Evolutionary conservation across 1,140 invertebrate species (phyloP).

Genomic region (Cydia fagiglandana): DNA sequence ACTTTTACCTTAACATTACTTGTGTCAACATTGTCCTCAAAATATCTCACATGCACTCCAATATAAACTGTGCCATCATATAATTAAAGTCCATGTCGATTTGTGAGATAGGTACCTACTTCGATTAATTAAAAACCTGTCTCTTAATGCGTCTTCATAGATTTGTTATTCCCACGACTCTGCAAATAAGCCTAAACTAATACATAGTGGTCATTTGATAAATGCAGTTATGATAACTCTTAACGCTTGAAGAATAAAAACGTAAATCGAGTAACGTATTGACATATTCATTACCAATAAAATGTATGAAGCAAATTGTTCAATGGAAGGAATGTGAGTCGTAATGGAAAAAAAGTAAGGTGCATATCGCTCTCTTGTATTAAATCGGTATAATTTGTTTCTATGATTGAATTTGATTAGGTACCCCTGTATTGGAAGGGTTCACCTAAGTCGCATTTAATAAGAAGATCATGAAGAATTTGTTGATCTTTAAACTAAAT

Average conservation of each 20-base stretch:
- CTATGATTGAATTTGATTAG: neutral
- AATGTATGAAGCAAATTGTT: neutral
- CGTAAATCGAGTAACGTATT: neutral
- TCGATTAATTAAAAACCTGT: constrained; percentile 19
- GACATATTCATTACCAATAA: neutral
- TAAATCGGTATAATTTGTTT: neutral
- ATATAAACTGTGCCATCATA: neutral
- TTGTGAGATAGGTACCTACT: neutral
- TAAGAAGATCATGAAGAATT: no score
- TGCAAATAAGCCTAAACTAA: constrained; percentile 40
- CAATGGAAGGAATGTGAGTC: neutral
- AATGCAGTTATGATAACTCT: neutral
- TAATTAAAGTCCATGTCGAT: neutral
- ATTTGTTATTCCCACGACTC: constrained; percentile 44
- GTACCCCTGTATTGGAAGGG: neutral
- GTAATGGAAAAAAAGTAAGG: neutral
- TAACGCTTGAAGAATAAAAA: neutral
- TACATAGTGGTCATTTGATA: constrained; percentile 30
- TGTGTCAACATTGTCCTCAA: constrained; percentile 17
- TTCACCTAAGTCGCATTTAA: neutral
- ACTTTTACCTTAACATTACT: constrained; percentile 22
- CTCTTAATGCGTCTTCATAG: constrained; percentile 34
- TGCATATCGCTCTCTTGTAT: neutral
- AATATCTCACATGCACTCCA: neutral
- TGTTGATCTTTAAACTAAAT: no score